Evolutionary conservation across 2,888 invertebrate species (phyloP).

Genomic region (Helobdella robusta): DNA sequence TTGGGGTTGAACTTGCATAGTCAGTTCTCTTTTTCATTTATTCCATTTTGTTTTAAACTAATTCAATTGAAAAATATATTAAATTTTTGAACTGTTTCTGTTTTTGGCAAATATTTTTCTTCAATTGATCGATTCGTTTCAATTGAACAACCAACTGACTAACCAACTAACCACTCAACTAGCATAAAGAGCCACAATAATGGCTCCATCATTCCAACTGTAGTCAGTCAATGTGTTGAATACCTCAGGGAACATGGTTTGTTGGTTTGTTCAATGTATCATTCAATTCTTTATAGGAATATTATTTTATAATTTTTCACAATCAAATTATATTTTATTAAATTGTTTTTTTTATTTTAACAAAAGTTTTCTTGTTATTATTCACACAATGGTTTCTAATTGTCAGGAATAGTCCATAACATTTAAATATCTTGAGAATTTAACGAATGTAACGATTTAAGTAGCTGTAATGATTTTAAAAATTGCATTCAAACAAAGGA

Average conservation of each 20-base stretch:
- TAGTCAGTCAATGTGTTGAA: constrained; percentile 80
- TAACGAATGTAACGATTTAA: no score
- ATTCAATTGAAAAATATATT: neutral
- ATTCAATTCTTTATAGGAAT: neutral
- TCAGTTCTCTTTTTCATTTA: constrained; percentile 42
- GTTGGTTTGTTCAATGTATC: constrained; percentile 36
- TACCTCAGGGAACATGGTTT: constrained; percentile 80
- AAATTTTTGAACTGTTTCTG: neutral
- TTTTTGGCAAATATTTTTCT: no score
- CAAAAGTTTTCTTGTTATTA: neutral
- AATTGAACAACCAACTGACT: no score
- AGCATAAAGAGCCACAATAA: constrained; percentile 75
- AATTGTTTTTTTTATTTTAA: no score
- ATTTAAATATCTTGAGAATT: no score
- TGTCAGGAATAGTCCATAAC: no score
- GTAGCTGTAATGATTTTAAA: neutral
- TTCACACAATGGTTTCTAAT: no score
- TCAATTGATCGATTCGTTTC: no score
- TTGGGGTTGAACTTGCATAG: constrained; percentile 83
- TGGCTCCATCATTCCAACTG: constrained; percentile 76
- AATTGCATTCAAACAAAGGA: no score
- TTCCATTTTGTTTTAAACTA: constrained; percentile 1
- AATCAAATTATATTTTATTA: no score
- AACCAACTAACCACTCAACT: no score
- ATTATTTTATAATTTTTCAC: no score